Conservation (phyloP, 2,113 vertebrate species). For the Murina feae region DNA sequence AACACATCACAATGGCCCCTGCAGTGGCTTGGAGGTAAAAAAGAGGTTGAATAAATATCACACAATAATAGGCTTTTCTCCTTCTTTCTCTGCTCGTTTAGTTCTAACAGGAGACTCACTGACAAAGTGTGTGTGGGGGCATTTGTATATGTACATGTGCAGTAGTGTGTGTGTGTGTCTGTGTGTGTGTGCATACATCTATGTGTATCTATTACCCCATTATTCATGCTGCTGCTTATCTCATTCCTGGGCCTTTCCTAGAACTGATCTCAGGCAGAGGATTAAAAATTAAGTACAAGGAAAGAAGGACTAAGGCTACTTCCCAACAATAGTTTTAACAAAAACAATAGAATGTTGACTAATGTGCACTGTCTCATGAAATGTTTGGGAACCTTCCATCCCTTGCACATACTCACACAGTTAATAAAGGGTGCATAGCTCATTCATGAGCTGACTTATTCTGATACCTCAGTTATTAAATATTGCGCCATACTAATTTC, state of each 20-base stretch:
- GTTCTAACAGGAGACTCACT: background rate
- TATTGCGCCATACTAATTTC: background rate
- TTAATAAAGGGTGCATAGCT: too few species aligned
- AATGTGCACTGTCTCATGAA: background rate
- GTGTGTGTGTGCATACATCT: background rate
- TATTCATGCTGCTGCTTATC: background rate
- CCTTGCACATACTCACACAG: background rate
- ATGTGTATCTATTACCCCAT: background rate
- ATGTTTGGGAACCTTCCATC: background rate
- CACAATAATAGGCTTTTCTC: background rate
- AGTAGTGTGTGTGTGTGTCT: background rate
- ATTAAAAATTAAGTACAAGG: background rate
- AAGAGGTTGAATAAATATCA: background rate
- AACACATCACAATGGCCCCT: background rate
- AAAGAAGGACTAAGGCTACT: background rate
- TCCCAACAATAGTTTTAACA: background rate
- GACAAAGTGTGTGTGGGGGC: background rate
- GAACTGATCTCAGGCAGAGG: background rate
- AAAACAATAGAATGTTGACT: background rate
- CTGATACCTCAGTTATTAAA: background rate
- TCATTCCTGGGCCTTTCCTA: background rate
- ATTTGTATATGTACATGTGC: background rate
- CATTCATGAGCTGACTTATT: background rate
- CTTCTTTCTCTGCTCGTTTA: background rate
- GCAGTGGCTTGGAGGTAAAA: background rate